Evolutionary conservation across 1,140 invertebrate species (phyloP).

Genomic region (Lucilia cuprina): DNA sequence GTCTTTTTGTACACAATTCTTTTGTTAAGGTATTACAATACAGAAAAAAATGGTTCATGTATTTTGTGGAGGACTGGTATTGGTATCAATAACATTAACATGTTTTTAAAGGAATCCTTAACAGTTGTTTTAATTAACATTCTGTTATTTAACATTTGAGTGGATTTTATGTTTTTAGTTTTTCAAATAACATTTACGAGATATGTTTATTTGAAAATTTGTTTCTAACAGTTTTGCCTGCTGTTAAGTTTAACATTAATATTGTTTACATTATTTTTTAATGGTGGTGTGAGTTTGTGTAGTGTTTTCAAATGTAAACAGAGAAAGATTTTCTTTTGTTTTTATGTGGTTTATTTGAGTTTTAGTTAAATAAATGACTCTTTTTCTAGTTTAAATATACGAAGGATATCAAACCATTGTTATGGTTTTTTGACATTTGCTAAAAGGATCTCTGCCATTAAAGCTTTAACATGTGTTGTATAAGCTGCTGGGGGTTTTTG

Average conservation of each 20-base stretch:
- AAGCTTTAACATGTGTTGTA: neutral
- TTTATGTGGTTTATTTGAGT: neutral
- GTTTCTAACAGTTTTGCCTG: no score
- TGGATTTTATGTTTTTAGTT: neutral
- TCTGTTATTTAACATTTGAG: neutral
- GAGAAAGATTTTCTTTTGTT: neutral
- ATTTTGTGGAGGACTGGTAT: no score
- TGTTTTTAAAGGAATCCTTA: no score
- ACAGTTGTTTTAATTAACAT: no score
- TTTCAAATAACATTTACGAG: slow-evolving; percentile 10
- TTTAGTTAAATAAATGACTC: neutral
- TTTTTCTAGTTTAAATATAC: neutral
- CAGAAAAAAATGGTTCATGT: no score
- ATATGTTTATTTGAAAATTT: neutral
- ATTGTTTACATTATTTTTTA: neutral
- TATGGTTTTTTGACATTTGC: neutral
- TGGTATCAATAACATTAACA: no score
- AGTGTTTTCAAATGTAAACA: neutral
- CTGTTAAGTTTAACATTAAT: neutral
- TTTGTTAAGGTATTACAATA: no score
- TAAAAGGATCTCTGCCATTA: neutral
- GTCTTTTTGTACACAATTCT: neutral
- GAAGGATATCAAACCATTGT: neutral
- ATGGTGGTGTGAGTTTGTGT: neutral
- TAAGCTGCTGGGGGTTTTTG: no score